These are phyloP conservation scores for Athripsodes cinereus DNA, from an alignment of 2,888 invertebrate genomes.

Conservation along the genomic window DNA sequence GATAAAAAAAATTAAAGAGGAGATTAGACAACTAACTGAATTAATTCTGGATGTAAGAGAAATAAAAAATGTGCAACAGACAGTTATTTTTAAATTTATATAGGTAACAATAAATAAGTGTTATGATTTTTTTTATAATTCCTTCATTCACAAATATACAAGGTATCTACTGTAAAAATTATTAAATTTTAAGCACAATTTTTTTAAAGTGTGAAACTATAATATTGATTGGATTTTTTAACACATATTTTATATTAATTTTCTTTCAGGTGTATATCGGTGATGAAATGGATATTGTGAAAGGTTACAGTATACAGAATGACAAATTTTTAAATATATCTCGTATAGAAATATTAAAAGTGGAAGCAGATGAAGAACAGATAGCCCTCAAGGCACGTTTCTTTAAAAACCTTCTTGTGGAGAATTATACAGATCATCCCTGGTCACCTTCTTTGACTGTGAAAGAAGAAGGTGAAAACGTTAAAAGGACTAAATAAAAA, in stretches of 20 bases:
- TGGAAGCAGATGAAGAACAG: slow-evolving; percentile 49
- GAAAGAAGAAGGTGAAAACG: neutral
- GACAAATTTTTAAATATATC: slow-evolving; percentile 62
- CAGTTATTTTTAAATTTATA: too few relatives aligned
- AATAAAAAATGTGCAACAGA: too few relatives aligned
- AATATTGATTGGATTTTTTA: slow-evolving; percentile 2
- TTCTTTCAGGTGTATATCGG: slow-evolving; percentile 53
- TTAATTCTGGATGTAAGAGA: too few relatives aligned
- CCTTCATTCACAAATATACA: too few relatives aligned
- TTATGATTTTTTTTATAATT: too few relatives aligned
- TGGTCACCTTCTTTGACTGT: slow-evolving; percentile 32
- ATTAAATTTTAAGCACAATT: too few relatives aligned
- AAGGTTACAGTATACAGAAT: slow-evolving; percentile 60
- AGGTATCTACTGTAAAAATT: too few relatives aligned
- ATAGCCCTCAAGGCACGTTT: slow-evolving; percentile 57
- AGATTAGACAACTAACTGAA: too few relatives aligned
- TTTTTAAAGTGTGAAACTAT: too few relatives aligned
- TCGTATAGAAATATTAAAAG: slow-evolving; percentile 59
- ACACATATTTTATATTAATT: slow-evolving; percentile 18
- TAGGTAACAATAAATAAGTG: too few relatives aligned
- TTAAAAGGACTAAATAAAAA: neutral
- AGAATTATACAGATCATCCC: slow-evolving; percentile 58
- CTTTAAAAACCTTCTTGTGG: slow-evolving; percentile 64
- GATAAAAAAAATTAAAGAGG: too few relatives aligned
- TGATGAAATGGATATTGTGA: slow-evolving; percentile 75